phyloP scores from a whole-genome alignment of 1,140 invertebrate genomes.

The Drosophila baimaii region DNA sequence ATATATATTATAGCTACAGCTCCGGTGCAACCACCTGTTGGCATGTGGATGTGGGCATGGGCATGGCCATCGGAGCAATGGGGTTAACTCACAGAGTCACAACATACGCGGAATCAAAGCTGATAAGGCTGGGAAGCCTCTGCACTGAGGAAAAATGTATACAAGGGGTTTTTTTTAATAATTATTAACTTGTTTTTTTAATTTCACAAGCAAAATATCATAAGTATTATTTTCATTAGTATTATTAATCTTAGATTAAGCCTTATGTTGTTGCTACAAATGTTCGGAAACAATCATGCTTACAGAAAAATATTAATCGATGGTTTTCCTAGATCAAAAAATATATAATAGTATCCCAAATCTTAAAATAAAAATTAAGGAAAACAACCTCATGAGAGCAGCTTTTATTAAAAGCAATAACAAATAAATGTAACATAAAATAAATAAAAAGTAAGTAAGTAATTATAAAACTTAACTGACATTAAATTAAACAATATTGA shows the following conservation, averaged over 20 bases:
- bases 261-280: not conserved
- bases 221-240: too few species aligned
- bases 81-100: slow-evolving; percentile 43
- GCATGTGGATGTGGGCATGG: slow-evolving; percentile 22
- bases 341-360: too few species aligned
- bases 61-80: slow-evolving; percentile 28
- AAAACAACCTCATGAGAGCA: too few species aligned
- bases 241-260: not conserved
- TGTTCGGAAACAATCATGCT: not conserved
- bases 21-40: slow-evolving; percentile 78
- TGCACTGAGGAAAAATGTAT: not conserved
- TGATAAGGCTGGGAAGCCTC: slow-evolving; percentile 37
- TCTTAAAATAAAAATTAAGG: too few species aligned
- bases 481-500: too few species aligned
- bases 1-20: slow-evolving; percentile 11
- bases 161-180: not conserved
- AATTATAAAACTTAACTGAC: too few species aligned
- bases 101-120: slow-evolving; percentile 56
- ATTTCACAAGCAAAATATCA: not conserved
- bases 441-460: too few species aligned
- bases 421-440: too few species aligned
- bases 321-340: too few species aligned
- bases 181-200: not conserved
- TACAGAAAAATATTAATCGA: not conserved
- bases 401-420: too few species aligned